phyloP scores from a whole-genome alignment of 2,888 invertebrate genomes.

The Trissolcus japonicus region DNA sequence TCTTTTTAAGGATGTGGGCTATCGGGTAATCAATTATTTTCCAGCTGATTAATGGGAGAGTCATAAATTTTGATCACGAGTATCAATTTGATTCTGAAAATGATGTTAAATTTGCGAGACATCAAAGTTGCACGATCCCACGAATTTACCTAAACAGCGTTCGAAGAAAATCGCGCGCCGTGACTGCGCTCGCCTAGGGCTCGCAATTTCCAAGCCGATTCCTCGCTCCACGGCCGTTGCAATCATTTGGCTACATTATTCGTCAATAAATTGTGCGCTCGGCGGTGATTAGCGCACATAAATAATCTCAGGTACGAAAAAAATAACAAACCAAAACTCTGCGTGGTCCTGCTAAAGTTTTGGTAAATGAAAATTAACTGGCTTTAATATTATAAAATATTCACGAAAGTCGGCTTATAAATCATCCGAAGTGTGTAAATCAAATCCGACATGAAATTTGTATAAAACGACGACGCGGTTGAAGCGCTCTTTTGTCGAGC shows the following conservation, averaged over 20 bases:
- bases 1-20: too few species aligned
- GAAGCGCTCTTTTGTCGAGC: too few species aligned
- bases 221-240: slow-evolving; percentile 54
- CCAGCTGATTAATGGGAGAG: neutral
- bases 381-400: slow-evolving; percentile 29
- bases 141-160: slow-evolving; percentile 50
- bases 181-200: slow-evolving; percentile 29
- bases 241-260: slow-evolving; percentile 66
- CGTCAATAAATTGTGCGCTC: slow-evolving; percentile 64
- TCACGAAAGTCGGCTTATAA: slow-evolving; percentile 16
- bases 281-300: slow-evolving; percentile 60
- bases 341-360: slow-evolving; percentile 13
- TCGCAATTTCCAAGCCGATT: slow-evolving; percentile 65
- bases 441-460: slow-evolving; percentile 4
- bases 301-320: slow-evolving; percentile 34
- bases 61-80: slow-evolving; percentile 1
- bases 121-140: slow-evolving; percentile 33
- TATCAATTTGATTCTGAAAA: slow-evolving; percentile 7
- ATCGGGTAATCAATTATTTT: too few species aligned
- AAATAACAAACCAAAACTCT: neutral
- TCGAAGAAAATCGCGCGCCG: slow-evolving; percentile 22
- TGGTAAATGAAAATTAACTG: slow-evolving; percentile 47
- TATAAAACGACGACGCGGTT: neutral
- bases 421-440: slow-evolving; percentile 8
- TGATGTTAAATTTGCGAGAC: slow-evolving; percentile 49